Evolutionary conservation across 2,888 invertebrate species (phyloP).

Genomic region (Oligia latruncula): DNA sequence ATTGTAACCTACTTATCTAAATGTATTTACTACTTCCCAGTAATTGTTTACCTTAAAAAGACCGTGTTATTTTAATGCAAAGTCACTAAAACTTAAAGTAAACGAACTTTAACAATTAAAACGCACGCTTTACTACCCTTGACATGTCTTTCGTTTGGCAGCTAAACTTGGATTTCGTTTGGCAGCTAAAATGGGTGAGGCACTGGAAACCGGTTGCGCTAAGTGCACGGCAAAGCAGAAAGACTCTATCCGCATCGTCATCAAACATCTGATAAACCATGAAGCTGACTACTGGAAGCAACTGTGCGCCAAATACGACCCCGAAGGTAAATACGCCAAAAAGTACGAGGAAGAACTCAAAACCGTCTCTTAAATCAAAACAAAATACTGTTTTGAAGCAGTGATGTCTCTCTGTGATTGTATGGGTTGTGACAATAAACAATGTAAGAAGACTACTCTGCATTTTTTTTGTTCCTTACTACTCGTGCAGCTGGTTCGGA

Average conservation of each 20-base stretch:
- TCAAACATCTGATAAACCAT: conserved; percentile 81
- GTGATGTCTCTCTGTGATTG: neutral
- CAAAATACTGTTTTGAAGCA: conserved; percentile 23
- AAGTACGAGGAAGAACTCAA: conserved; percentile 76
- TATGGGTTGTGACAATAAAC: conserved; percentile 34
- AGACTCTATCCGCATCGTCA: conserved; percentile 72
- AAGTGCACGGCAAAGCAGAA: conserved; percentile 80
- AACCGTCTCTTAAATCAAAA: conserved; percentile 42
- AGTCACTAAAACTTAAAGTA: neutral
- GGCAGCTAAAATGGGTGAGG: conserved; percentile 81
- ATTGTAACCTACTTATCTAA: neutral
- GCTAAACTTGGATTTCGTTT: conserved; percentile 33
- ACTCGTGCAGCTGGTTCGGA: neutral
- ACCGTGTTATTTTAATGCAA: neutral
- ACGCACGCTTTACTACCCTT: neutral
- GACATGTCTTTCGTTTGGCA: neutral
- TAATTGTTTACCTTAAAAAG: neutral
- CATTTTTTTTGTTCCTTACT: neutral
- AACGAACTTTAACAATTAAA: neutral
- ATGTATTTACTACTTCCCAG: neutral
- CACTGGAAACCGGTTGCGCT: conserved; percentile 79
- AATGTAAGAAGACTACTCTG: conserved; percentile 7
- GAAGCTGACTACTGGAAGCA: conserved; percentile 75
- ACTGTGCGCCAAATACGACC: conserved; percentile 76
- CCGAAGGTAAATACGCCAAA: conserved; percentile 67